Evolutionary conservation across 2,888 invertebrate species (phyloP).

Genomic region (Diaprepes abbreviatus): DNA sequence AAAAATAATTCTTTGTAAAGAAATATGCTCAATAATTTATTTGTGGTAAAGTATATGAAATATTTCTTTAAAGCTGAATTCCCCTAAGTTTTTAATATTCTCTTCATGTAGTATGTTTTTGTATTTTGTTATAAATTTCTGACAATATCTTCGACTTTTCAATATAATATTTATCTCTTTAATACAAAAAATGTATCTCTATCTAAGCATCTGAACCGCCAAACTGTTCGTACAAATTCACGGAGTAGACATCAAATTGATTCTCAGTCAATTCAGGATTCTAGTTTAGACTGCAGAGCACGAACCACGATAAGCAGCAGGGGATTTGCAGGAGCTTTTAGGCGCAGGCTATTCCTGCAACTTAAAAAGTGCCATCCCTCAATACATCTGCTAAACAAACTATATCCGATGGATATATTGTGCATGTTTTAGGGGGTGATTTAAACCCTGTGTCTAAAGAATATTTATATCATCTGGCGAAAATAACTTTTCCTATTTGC

Average conservation of each 20-base stretch:
- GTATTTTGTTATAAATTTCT: background rate
- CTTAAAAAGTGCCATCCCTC: slow-evolving; percentile 48
- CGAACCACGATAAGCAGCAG: slow-evolving; percentile 48
- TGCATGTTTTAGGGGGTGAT: slow-evolving; percentile 34
- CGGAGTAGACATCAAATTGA: slow-evolving; percentile 42
- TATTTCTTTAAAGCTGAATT: no score
- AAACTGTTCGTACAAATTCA: slow-evolving; percentile 24
- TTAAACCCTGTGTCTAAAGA: slow-evolving; percentile 24
- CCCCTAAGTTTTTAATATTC: no score
- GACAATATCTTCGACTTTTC: background rate
- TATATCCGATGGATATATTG: slow-evolving; percentile 41
- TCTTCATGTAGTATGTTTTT: no score
- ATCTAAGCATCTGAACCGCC: background rate
- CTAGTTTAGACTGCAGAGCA: slow-evolving; percentile 43
- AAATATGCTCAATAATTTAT: no score
- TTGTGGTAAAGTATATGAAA: no score
- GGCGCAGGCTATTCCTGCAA: slow-evolving; percentile 40
- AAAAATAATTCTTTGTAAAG: no score
- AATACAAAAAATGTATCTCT: slow-evolving; percentile 4
- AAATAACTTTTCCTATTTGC: background rate
- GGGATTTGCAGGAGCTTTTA: slow-evolving; percentile 50
- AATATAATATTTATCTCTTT: background rate
- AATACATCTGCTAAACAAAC: slow-evolving; percentile 48
- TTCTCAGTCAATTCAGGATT: slow-evolving; percentile 44
- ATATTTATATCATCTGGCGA: slow-evolving; percentile 21